A percentile compares a stretch with the other conserved stretches of the same genome.
phyloP scores from a whole-genome alignment of 2,888 invertebrate genomes.

The Agrochola circellaris region DNA sequence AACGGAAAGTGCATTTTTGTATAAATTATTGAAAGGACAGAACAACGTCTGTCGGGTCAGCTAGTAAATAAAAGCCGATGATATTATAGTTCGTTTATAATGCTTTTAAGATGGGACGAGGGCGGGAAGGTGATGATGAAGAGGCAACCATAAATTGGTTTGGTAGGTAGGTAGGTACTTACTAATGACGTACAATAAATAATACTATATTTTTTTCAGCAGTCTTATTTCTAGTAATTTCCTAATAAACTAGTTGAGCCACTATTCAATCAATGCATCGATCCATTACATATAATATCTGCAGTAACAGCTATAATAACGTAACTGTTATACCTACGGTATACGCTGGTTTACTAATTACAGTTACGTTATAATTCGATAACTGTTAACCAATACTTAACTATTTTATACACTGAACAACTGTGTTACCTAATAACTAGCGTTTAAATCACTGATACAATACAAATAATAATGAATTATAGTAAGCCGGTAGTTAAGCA shows the following conservation, averaged over 20 bases:
- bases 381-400: background rate
- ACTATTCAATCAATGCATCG: background rate
- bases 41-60: too few species aligned
- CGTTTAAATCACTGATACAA: background rate
- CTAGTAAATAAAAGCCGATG: too few species aligned
- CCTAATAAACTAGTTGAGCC: background rate
- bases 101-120: too few species aligned
- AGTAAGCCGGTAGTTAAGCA: too few species aligned
- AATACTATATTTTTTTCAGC: background rate
- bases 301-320: background rate
- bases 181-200: too few species aligned
- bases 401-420: background rate
- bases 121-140: too few species aligned
- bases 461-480: background rate
- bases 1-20: too few species aligned
- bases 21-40: too few species aligned
- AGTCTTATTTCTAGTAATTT: background rate
- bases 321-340: background rate
- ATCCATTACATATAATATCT: background rate
- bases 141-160: too few species aligned
- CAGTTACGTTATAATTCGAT: slow-evolving; percentile 1
- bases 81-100: too few species aligned
- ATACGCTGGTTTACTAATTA: background rate
- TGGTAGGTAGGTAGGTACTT: too few species aligned
- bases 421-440: background rate